A percentile compares a stretch with the other conserved stretches of the same genome.
These are phyloP conservation scores for Cheumatopsyche charites DNA, from an alignment of 1,140 invertebrate genomes.

Conservation along the genomic window DNA sequence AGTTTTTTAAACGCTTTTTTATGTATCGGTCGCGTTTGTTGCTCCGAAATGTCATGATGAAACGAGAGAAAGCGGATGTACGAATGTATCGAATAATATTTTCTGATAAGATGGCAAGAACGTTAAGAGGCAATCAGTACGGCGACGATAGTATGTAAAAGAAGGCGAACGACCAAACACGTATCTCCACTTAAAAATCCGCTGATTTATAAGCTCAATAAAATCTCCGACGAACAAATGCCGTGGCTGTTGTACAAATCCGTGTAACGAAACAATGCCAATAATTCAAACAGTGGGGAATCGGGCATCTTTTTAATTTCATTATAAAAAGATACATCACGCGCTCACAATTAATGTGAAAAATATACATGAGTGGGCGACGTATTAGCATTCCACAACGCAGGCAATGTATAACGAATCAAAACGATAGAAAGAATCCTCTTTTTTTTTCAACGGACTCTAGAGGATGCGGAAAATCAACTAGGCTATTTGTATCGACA, in stretches of 20 bases:
- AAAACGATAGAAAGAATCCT: background rate
- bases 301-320: constrained; percentile 29
- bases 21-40: no score
- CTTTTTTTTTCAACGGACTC: background rate
- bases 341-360: constrained; percentile 22
- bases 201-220: constrained; percentile 24
- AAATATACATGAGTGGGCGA: constrained; percentile 21
- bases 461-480: background rate
- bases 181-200: constrained; percentile 16
- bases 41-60: no score
- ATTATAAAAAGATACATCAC: constrained; percentile 21
- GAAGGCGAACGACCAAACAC: constrained; percentile 1
- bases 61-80: no score
- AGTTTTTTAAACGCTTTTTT: no score
- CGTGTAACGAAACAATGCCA: constrained; percentile 30
- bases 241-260: constrained; percentile 16
- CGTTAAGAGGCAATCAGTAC: constrained; percentile 1
- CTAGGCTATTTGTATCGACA: no score
- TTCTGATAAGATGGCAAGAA: constrained; percentile 1
- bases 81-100: no score
- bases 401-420: constrained; percentile 4
- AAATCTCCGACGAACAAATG: constrained; percentile 19
- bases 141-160: constrained; percentile 4
- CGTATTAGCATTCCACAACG: constrained; percentile 16
- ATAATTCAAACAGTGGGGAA: constrained; percentile 30